Base-by-base conservation (phyloP, 1,140 invertebrate species). In the Aphelenchoides avenae region DNA sequence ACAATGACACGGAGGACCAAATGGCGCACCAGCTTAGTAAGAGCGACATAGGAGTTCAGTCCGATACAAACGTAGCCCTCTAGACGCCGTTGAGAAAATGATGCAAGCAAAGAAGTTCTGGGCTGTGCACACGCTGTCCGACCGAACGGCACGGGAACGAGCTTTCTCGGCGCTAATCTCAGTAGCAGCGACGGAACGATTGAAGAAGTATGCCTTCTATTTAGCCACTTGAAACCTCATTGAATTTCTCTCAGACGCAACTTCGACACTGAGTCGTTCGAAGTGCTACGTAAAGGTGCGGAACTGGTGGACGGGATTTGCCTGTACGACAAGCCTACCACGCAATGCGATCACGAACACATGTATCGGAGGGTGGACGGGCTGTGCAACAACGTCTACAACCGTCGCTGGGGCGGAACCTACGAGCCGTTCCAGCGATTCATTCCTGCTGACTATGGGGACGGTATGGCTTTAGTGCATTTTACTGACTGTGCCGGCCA, bases 321-420 rank as follows among this genome's bases (percentile, higher is more conserved):
- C n/a, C n/a, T n/a, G n/a, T n/a, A n/a, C n/a, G n/a, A n/a, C n/a
- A n/a, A n/a, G n/a, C n/a, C 13, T 11, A 20, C 30, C 18, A 13
- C 18, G 33, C 37, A 60, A 13, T 60, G 57, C 34, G 59, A 64
- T 24, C 30, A 42, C 20, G 22, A 30, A 24, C 44, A 24, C 15
- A n/a, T 41, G n/a, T 70, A 68, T 29, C 29, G 63, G 42, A 20
- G 33, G 30, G 40, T 53, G 9, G 65, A 68, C 34, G 65, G 65
- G 27, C 31, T 27, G 42, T 68, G 65, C 42, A 68, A 68, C 36
- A 68, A 68, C 40, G 47, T 72, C 13, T 18, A 43, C 31, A 48
- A 53, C 15, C 41, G 52, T 13, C 36, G 31, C n/a, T 52, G 52
- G 64, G 65, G 65, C 37, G 47, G 59, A 6, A 46, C 50, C 31